Conservation (phyloP, 2,113 vertebrate species). For the Ciconia boyciana region DNA sequence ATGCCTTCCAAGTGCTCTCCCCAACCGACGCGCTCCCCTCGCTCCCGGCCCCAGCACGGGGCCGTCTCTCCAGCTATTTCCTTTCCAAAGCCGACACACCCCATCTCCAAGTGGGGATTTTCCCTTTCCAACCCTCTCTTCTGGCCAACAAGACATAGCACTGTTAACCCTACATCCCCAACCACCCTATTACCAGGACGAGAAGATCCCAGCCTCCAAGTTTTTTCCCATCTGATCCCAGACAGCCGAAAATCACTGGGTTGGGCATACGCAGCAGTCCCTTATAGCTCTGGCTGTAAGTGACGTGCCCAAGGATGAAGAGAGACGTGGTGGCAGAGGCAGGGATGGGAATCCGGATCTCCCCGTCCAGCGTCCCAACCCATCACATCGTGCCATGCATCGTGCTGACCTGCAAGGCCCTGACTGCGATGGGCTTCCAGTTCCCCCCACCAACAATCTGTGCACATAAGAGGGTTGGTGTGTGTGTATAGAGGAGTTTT, state of each 20-base stretch:
- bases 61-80: not conserved
- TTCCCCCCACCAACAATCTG: not conserved
- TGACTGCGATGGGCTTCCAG: not conserved
- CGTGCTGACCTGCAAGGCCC: not conserved
- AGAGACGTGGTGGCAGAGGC: rapidly evolving
- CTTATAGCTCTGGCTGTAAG: not conserved
- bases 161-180: not conserved
- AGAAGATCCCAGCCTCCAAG: not conserved
- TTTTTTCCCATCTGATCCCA: not conserved
- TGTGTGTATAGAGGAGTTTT: not conserved
- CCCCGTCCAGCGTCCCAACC: not conserved
- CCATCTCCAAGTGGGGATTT: not conserved
- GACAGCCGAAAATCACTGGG: rapidly evolving
- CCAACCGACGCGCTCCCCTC: not conserved
- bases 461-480: not conserved
- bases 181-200: not conserved
- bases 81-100: not conserved
- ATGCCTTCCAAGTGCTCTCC: not conserved
- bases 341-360: not conserved
- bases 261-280: rapidly evolving
- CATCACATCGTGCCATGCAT: rapidly evolving
- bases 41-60: not conserved
- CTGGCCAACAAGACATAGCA: not conserved
- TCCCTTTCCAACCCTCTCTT: not conserved
- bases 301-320: not conserved